Conservation (phyloP, 2,888 invertebrate genomes). For the Gerris lacustris region DNA sequence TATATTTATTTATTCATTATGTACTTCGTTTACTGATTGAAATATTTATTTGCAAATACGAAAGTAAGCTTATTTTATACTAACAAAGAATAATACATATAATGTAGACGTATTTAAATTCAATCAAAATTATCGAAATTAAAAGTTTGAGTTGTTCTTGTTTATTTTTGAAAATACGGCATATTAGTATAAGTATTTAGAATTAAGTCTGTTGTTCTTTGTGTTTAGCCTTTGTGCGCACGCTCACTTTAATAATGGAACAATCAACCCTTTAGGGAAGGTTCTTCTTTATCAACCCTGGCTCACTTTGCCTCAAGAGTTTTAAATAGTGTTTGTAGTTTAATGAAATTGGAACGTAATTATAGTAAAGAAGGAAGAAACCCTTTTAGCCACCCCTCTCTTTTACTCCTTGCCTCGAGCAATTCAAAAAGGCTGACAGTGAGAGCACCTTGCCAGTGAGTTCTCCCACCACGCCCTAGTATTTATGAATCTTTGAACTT, state of each 20-base stretch:
- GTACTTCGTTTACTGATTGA: no score
- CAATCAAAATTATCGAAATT: no score
- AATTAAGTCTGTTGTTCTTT: no score
- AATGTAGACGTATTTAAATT: no score
- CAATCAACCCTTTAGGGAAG: background rate
- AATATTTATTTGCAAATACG: no score
- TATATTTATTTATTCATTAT: no score
- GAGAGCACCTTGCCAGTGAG: background rate
- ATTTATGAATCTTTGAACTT: conserved; percentile 1
- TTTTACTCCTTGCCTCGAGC: background rate
- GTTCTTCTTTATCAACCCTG: no score
- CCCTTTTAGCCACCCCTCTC: background rate
- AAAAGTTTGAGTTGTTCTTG: no score
- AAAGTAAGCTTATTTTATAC: no score
- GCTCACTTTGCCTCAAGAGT: background rate
- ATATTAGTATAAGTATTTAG: no score
- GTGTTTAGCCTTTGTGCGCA: background rate
- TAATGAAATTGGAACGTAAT: conserved; percentile 5
- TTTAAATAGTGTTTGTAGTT: background rate
- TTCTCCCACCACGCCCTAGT: background rate
- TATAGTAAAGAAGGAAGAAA: background rate
- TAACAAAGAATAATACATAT: no score
- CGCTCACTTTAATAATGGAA: background rate
- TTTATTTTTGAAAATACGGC: no score
- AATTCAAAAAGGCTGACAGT: background rate